Evolutionary conservation across 2,888 invertebrate genomes (phyloP).

Genomic region (Lasioglossum malachurum): DNA sequence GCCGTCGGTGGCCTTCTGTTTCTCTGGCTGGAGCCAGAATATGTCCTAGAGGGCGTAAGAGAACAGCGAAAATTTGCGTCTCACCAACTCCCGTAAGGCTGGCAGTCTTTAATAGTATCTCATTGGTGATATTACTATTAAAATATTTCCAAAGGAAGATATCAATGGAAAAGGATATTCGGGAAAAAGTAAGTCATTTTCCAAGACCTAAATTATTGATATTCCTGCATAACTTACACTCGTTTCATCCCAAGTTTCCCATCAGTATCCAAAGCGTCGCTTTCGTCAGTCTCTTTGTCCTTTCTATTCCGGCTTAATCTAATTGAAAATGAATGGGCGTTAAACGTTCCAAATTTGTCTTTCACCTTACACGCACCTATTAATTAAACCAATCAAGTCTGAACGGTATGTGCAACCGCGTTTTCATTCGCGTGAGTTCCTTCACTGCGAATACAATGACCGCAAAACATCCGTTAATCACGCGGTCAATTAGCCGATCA

Average conservation of each 20-base stretch:
- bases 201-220: neutral
- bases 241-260: neutral
- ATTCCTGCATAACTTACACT: neutral
- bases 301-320: neutral
- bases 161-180: neutral
- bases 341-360: conserved; percentile 28
- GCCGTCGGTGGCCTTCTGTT: too few species aligned
- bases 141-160: neutral
- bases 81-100: too few species aligned
- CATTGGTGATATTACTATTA: neutral
- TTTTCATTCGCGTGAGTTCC: neutral
- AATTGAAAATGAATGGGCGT: conserved; percentile 16
- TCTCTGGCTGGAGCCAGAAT: too few species aligned
- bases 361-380: conserved; percentile 14
- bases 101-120: too few species aligned
- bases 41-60: too few species aligned
- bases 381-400: conserved; percentile 11
- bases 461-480: neutral
- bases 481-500: neutral
- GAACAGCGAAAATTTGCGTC: too few species aligned
- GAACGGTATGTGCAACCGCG: neutral
- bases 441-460: neutral
- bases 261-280: neutral
- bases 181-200: neutral
- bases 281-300: neutral